Conservation (phyloP, 2,888 invertebrate species). For the Stenodema calcarata region DNA sequence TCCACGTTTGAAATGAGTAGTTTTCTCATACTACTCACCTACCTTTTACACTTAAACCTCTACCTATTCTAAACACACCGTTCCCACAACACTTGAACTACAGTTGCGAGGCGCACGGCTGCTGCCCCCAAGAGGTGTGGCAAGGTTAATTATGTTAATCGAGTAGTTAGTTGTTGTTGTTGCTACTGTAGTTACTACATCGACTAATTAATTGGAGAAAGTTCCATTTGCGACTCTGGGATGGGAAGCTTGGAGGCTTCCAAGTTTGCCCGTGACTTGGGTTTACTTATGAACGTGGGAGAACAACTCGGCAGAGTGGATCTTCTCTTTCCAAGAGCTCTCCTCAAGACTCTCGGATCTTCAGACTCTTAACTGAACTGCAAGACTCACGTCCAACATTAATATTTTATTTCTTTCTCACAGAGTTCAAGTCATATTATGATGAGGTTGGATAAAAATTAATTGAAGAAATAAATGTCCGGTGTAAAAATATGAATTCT, state of each 20-base stretch:
- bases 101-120: neutral
- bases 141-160: constrained; percentile 44
- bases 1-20: too few relatives aligned
- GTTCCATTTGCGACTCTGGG: constrained; percentile 23
- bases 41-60: too few relatives aligned
- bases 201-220: constrained; percentile 43
- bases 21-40: too few relatives aligned
- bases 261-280: constrained; percentile 39
- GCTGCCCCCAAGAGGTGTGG: constrained; percentile 9
- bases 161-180: constrained; percentile 43
- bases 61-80: neutral
- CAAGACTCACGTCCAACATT: neutral
- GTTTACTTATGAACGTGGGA: constrained; percentile 30
- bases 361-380: neutral
- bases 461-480: too few relatives aligned
- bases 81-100: neutral
- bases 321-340: neutral
- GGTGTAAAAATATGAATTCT: too few relatives aligned
- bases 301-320: neutral
- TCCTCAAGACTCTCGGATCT: neutral
- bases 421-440: too few relatives aligned
- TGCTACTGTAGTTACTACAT: constrained; percentile 13
- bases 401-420: neutral
- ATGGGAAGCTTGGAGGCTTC: neutral
- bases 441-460: too few relatives aligned